These are phyloP conservation scores for Cistogaster globosa DNA, from an alignment of 2,888 invertebrate genomes.

Conservation along the genomic window DNA sequence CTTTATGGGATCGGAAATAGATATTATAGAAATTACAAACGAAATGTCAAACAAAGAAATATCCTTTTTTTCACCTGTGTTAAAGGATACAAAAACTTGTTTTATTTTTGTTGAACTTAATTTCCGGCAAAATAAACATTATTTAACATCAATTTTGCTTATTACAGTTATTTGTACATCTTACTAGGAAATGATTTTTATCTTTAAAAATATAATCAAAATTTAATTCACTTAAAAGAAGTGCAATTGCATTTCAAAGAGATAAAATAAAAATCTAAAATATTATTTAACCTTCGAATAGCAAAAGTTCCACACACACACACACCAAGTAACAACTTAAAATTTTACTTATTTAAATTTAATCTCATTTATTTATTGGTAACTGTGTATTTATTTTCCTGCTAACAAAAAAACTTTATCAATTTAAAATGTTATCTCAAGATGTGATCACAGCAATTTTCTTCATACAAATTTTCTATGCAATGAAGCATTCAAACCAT, in stretches of 20 bases:
- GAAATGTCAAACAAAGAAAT: no score
- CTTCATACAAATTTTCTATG: slow-evolving; percentile 50
- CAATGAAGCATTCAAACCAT: slow-evolving; percentile 41
- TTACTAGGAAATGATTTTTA: slow-evolving; percentile 1
- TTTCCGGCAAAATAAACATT: background rate
- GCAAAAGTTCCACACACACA: background rate
- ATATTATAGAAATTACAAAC: no score
- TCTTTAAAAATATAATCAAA: background rate
- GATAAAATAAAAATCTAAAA: background rate
- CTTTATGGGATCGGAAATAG: no score
- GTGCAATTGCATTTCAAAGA: background rate
- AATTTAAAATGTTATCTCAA: slow-evolving; percentile 57
- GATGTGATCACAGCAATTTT: slow-evolving; percentile 57
- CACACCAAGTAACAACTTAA: background rate
- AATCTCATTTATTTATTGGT: slow-evolving; percentile 48
- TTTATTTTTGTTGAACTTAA: background rate
- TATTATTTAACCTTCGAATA: background rate
- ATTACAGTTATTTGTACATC: background rate
- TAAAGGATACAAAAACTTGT: no score
- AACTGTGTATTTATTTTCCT: slow-evolving; percentile 8
- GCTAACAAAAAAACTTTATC: slow-evolving; percentile 39
- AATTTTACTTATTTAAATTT: slow-evolving; percentile 44
- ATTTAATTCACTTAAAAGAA: slow-evolving; percentile 37
- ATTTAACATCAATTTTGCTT: background rate
- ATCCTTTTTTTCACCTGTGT: no score